A percentile compares a stretch with the other conserved stretches of the same genome.
These are phyloP conservation scores for Leptinotarsa rubiginosa DNA, from an alignment of 2,888 invertebrate genomes.

Conservation along the genomic window DNA sequence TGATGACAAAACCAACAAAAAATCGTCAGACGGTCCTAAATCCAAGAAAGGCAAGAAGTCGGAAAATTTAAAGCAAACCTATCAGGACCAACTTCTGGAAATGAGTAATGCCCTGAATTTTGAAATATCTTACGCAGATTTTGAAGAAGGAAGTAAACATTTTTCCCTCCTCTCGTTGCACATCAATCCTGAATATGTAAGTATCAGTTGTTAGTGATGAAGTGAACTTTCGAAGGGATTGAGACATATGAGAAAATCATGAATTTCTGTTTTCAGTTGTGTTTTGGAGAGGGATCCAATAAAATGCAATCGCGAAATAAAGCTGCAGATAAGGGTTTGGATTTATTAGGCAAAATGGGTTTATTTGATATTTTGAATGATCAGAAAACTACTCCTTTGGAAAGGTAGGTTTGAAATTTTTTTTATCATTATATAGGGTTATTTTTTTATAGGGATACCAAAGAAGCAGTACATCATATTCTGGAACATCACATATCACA, in stretches of 20 bases:
- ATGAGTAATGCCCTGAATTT: constrained; percentile 51
- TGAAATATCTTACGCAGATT: constrained; percentile 50
- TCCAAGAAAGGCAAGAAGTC: constrained; percentile 20
- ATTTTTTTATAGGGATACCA: constrained; percentile 38
- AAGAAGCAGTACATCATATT: constrained; percentile 33
- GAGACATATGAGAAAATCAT: not conserved
- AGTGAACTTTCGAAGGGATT: not conserved
- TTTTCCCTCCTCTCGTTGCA: constrained; percentile 52
- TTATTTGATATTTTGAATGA: constrained; percentile 36
- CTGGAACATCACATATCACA: constrained; percentile 26
- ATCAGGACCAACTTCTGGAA: constrained; percentile 52
- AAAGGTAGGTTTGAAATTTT: constrained; percentile 29
- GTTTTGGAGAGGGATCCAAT: constrained; percentile 53
- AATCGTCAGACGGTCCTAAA: constrained; percentile 28
- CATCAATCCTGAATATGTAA: constrained; percentile 55
- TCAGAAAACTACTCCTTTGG: constrained; percentile 25
- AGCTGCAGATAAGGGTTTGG: constrained; percentile 52
- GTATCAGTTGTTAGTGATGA: constrained; percentile 24
- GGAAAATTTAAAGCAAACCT: constrained; percentile 37
- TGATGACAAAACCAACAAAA: constrained; percentile 23
- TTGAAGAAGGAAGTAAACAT: constrained; percentile 45
- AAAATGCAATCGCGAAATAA: constrained; percentile 49
- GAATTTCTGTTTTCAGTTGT: constrained; percentile 48
- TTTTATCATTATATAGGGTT: not conserved
- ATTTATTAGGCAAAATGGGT: constrained; percentile 50